These are phyloP conservation scores for Hipposideros armiger DNA, from an alignment of 2,113 vertebrate species.

Conservation along the genomic window DNA sequence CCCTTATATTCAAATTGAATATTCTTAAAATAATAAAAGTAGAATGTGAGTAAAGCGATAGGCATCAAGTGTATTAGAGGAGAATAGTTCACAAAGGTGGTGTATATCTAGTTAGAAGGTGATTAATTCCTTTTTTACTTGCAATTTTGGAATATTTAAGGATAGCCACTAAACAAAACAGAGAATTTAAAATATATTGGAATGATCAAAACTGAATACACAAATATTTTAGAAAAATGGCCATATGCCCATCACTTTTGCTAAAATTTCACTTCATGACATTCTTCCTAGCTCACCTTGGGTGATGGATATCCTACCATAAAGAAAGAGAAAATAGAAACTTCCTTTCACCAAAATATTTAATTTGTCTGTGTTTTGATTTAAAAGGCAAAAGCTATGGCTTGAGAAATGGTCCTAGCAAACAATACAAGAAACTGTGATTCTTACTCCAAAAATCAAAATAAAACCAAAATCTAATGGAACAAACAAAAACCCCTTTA, in stretches of 20 bases:
- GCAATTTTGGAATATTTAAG: background rate
- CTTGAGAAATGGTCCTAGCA: background rate
- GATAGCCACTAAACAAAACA: background rate
- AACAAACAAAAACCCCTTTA: background rate
- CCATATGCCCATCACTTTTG: background rate
- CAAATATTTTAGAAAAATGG: background rate
- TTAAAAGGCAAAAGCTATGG: background rate
- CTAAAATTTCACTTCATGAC: background rate
- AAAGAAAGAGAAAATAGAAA: background rate
- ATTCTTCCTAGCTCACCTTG: background rate
- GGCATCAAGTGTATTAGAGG: background rate
- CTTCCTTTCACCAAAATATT: background rate
- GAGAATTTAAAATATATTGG: background rate
- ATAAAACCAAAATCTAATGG: background rate
- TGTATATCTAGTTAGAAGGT: background rate
- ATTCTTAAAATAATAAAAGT: background rate
- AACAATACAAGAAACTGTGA: background rate
- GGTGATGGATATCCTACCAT: background rate
- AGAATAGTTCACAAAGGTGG: background rate
- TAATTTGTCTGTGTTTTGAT: background rate
- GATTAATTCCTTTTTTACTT: background rate
- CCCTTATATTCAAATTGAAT: background rate
- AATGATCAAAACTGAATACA: background rate
- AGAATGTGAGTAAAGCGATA: background rate
- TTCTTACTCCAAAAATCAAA: background rate